These are phyloP conservation scores for Corythornis cristatus DNA, from an alignment of 2,113 vertebrate genomes.

Conservation along the genomic window DNA sequence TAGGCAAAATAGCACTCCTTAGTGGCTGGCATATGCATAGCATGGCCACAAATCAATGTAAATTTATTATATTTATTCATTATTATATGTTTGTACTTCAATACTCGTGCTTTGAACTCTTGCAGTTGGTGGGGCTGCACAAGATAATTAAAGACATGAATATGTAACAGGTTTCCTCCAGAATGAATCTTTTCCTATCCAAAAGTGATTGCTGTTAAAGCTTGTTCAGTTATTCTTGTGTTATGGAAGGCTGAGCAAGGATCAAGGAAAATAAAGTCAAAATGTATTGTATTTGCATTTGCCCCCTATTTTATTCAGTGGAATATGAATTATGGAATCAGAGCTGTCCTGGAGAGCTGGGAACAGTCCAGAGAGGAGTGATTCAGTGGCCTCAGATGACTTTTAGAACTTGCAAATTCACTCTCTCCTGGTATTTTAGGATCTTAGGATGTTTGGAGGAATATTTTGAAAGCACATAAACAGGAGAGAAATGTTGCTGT, in stretches of 20 bases:
- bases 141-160: background rate
- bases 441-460: background rate
- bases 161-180: background rate
- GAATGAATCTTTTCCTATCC: background rate
- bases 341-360: background rate
- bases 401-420: background rate
- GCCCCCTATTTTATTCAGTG: background rate
- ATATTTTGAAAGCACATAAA: background rate
- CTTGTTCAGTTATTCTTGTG: background rate
- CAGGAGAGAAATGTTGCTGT: background rate
- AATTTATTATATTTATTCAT: background rate
- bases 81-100: background rate
- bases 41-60: background rate
- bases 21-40: background rate
- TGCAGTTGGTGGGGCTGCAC: background rate
- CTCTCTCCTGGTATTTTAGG: background rate
- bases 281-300: background rate
- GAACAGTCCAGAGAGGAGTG: background rate
- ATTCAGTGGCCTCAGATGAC: background rate
- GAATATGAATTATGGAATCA: background rate
- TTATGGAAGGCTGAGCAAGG: background rate
- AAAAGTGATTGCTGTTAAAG: background rate
- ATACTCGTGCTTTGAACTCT: constrained; percentile 4
- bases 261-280: background rate
- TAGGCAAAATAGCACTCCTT: background rate